Percentiles rank a stretch among this genome's conserved stretches.
Evolutionary conservation across 37 sponge, comb jelly and placozoan genomes (phyloP).

Genomic region (Corticium candelabrum): DNA sequence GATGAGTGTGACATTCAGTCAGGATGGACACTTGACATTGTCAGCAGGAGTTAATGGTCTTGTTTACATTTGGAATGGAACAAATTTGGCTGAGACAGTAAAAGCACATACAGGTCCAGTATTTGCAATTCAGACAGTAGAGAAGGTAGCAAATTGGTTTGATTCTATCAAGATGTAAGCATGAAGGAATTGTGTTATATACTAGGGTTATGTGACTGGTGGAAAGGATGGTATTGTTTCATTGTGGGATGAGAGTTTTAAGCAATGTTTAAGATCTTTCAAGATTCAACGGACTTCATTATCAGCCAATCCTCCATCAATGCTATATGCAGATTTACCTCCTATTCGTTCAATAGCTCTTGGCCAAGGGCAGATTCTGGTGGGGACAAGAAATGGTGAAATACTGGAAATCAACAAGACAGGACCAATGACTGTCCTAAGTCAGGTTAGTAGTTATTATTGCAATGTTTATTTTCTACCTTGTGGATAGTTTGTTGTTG

Average conservation of each 20-base stretch:
- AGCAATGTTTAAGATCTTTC: conserved; percentile 53
- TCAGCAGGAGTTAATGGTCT: conserved; percentile 71
- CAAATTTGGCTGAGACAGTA: conserved; percentile 21
- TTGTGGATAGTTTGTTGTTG: neutral
- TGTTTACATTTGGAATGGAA: conserved; percentile 74
- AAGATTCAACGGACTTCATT: conserved; percentile 35
- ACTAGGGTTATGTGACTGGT: conserved; percentile 79
- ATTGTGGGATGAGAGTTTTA: conserved; percentile 81
- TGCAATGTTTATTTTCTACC: neutral
- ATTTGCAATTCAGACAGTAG: conserved; percentile 61
- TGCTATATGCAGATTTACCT: conserved; percentile 49
- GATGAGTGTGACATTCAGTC: conserved; percentile 71
- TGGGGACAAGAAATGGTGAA: conserved; percentile 88
- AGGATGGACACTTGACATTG: conserved; percentile 19
- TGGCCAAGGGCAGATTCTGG: conserved; percentile 65
- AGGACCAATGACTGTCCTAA: conserved; percentile 63
- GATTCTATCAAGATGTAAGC: neutral
- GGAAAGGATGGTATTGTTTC: conserved; percentile 86
- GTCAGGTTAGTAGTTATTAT: conserved; percentile 34
- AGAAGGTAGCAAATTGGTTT: conserved; percentile 44
- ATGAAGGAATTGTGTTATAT: neutral
- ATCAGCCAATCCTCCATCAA: conserved; percentile 12
- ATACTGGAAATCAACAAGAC: conserved; percentile 78
- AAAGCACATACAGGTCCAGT: conserved; percentile 75
- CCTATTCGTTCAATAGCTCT: conserved; percentile 67